Conservation (phyloP, 2,888 invertebrate genomes). For the Acronicta psi region DNA sequence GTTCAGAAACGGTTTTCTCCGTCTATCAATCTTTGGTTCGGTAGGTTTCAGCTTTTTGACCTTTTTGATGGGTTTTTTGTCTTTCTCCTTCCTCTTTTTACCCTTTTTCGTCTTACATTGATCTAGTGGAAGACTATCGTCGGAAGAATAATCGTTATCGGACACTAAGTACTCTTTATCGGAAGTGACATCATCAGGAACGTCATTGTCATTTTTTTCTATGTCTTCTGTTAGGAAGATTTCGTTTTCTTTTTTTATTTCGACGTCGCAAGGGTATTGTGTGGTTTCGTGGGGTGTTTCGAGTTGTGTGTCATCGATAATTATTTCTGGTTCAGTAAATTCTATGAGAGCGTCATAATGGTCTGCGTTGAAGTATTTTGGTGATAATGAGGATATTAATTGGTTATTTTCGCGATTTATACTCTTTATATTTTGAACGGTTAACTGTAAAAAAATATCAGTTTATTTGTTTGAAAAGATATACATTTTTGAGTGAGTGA, state of each 20-base stretch:
- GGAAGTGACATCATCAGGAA: slow-evolving; percentile 21
- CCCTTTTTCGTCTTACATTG: slow-evolving; percentile 59
- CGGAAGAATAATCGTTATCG: slow-evolving; percentile 64
- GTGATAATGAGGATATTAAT: slow-evolving; percentile 56
- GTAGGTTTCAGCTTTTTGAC: slow-evolving; percentile 47
- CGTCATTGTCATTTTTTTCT: no score
- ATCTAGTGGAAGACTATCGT: slow-evolving; percentile 72
- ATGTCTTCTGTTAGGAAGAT: slow-evolving; percentile 54
- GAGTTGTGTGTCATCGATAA: slow-evolving; percentile 16
- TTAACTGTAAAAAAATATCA: slow-evolving; percentile 65
- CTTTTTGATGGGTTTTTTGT: slow-evolving; percentile 21
- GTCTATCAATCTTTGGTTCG: slow-evolving; percentile 75
- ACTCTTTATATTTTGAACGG: slow-evolving; percentile 63
- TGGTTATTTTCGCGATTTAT: slow-evolving; percentile 67
- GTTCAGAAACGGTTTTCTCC: slow-evolving; percentile 78
- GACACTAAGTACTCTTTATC: slow-evolving; percentile 41
- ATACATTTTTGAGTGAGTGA: no score
- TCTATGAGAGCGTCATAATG: slow-evolving; percentile 58
- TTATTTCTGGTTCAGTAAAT: slow-evolving; percentile 8
- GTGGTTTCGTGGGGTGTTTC: slow-evolving; percentile 18
- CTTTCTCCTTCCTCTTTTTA: slow-evolving; percentile 31
- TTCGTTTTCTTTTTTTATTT: slow-evolving; percentile 57
- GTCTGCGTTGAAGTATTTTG: slow-evolving; percentile 54
- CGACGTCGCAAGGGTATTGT: slow-evolving; percentile 22
- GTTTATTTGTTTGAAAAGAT: not conserved